Conservation (phyloP, 2,888 invertebrate genomes). For the Globia sparganii region DNA sequence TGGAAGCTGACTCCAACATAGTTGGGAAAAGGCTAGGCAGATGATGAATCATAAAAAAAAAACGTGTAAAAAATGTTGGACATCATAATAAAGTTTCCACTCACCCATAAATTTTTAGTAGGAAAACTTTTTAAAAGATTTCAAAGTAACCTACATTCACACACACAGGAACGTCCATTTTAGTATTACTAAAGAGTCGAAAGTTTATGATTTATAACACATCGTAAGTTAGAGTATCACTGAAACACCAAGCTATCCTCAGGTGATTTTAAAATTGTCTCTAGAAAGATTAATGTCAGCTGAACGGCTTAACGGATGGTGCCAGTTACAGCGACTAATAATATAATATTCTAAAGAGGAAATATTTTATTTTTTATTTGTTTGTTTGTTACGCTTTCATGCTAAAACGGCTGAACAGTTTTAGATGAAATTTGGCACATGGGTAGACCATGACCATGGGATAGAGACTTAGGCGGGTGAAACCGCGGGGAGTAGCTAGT, state of each 20-base stretch:
- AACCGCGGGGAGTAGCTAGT: no score
- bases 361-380: no score
- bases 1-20: no score
- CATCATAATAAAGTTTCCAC: not conserved
- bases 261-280: constrained; percentile 75
- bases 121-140: not conserved
- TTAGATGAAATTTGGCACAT: no score
- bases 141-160: constrained; percentile 3
- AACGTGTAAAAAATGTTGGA: not conserved
- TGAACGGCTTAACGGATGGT: constrained; percentile 48
- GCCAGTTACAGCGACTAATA: constrained; percentile 9
- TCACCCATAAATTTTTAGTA: not conserved
- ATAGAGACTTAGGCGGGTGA: no score
- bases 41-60: no score
- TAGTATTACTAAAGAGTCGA: constrained; percentile 4
- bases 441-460: no score
- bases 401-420: no score
- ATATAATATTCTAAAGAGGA: no score
- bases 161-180: constrained; percentile 2
- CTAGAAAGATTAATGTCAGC: constrained; percentile 71
- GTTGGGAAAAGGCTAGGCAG: no score
- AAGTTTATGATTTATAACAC: constrained; percentile 55
- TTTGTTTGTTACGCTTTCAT: no score
- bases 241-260: constrained; percentile 61
- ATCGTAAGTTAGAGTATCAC: constrained; percentile 34